These are phyloP conservation scores for Drosophila formosana DNA, from an alignment of 2,888 invertebrate species.

Conservation along the genomic window DNA sequence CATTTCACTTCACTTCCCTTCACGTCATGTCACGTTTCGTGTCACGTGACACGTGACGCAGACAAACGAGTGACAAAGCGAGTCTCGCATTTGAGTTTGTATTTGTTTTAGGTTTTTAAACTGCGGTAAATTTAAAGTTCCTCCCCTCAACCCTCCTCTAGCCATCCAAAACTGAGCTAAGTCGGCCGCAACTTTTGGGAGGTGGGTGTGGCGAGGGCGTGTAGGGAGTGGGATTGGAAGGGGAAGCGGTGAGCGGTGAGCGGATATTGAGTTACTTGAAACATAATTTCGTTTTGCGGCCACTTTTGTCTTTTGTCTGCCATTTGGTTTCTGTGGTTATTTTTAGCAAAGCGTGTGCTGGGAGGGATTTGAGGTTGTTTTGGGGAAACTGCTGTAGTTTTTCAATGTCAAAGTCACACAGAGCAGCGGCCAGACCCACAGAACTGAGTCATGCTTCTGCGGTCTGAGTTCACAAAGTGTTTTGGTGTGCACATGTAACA, in stretches of 20 bases:
- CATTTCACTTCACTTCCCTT: constrained; percentile 20
- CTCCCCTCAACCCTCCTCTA: neutral
- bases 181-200: constrained; percentile 35
- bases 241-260: constrained; percentile 13
- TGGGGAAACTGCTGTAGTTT: constrained; percentile 51
- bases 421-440: constrained; percentile 25
- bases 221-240: neutral
- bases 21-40: constrained; percentile 56
- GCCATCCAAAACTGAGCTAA: constrained; percentile 9
- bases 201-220: neutral
- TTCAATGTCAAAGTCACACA: constrained; percentile 76
- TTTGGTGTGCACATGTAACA: constrained; percentile 29
- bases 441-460: constrained; percentile 60
- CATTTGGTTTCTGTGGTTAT: constrained; percentile 68
- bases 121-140: constrained; percentile 71
- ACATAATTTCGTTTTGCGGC: constrained; percentile 75
- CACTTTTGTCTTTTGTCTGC: constrained; percentile 64
- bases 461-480: constrained; percentile 41
- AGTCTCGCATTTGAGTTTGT: constrained; percentile 27
- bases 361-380: constrained; percentile 13
- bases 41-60: constrained; percentile 72
- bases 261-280: constrained; percentile 74
- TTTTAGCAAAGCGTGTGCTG: constrained; percentile 54
- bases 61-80: constrained; percentile 78
- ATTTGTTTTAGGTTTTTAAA: constrained; percentile 52